These are phyloP conservation scores for Leucosticte australis DNA, from an alignment of 2,113 vertebrate genomes.

Conservation along the genomic window DNA sequence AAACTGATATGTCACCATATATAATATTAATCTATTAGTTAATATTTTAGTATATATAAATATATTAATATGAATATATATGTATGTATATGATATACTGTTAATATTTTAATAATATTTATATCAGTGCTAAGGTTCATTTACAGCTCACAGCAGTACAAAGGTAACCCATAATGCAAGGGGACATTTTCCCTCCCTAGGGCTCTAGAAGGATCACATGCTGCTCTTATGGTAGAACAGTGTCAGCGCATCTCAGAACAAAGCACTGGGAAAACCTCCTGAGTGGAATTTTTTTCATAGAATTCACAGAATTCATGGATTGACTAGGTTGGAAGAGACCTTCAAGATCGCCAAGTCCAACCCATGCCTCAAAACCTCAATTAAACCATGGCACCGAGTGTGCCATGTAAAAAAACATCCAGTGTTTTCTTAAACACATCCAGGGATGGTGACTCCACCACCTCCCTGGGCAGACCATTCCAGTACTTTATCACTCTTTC, in stretches of 20 bases:
- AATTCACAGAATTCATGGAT: no score
- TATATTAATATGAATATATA: neutral
- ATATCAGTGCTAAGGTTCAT: neutral
- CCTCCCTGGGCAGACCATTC: no score
- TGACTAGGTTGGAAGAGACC: no score
- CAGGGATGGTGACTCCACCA: no score
- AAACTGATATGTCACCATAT: neutral
- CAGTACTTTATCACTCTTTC: no score
- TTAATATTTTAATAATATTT: neutral
- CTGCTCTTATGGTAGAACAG: neutral
- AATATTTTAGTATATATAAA: neutral
- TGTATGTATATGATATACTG: no score
- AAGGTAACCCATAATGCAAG: neutral
- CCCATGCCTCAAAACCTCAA: no score
- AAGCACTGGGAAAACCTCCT: neutral
- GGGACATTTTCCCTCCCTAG: neutral
- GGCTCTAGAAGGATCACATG: neutral
- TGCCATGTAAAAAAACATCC: no score
- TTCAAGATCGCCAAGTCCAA: no score
- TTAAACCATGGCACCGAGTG: no score
- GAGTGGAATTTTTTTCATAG: neutral
- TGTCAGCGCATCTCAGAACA: neutral
- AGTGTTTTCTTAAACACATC: no score
- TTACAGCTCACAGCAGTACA: neutral
- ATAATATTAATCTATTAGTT: neutral